Percentiles rank a stretch among this genome's conserved stretches.
Conservation (phyloP, 53 echinoderm and acorn worm genomes). For the Arbacia lixula region DNA sequence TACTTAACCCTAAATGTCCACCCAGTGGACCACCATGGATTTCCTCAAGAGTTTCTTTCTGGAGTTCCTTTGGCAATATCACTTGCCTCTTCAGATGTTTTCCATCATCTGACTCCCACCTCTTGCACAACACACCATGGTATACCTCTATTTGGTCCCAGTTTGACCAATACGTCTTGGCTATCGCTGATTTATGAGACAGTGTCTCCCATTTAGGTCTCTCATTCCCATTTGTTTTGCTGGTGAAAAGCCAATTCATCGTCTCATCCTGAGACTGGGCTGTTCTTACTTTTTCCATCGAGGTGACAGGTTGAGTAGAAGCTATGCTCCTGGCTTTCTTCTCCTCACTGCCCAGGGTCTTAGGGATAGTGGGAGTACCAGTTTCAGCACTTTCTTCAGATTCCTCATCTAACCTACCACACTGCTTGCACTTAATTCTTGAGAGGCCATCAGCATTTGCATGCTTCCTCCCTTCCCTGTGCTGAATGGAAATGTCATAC, state of each 20-base stretch:
- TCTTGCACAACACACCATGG: background rate
- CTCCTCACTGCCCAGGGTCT: background rate
- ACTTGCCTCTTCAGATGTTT: background rate
- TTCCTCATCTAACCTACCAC: slow-evolving; percentile 13
- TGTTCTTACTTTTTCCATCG: background rate
- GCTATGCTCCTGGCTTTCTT: background rate
- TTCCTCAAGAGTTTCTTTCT: background rate
- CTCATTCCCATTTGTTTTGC: too few relatives aligned
- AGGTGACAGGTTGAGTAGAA: too few relatives aligned
- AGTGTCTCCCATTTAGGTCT: too few relatives aligned
- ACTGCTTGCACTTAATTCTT: slow-evolving; percentile 29
- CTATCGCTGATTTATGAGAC: slow-evolving; percentile 1
- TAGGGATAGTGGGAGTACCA: background rate
- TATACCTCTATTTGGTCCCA: background rate
- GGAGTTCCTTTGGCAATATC: background rate
- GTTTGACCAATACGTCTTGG: background rate
- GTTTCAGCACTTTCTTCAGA: background rate
- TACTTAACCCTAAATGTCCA: slow-evolving; percentile 46
- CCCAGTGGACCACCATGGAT: background rate
- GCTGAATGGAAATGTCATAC: slow-evolving; percentile 47
- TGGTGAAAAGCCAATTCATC: too few relatives aligned
- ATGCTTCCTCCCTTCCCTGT: slow-evolving; percentile 43
- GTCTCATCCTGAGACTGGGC: background rate
- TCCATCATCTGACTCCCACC: slow-evolving; percentile 4
- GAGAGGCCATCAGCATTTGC: slow-evolving; percentile 52